phyloP scores from a whole-genome alignment of 2,888 invertebrate species.

The Mimas tiliae region DNA sequence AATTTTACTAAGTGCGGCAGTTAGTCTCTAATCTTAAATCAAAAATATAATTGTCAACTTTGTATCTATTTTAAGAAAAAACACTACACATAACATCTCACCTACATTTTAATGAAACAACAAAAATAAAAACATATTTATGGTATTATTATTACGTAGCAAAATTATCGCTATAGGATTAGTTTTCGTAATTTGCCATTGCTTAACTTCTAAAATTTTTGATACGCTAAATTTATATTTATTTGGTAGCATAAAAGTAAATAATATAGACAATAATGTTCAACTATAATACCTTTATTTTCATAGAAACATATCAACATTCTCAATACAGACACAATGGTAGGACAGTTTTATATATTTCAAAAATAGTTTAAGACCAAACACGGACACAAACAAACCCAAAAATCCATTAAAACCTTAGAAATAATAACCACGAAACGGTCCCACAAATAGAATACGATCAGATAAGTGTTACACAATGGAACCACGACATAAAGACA shows the following conservation, averaged over 20 bases:
- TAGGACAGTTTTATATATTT: constrained; percentile 9
- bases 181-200: no score
- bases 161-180: no score
- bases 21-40: no score
- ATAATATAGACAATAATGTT: background rate
- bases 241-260: no score
- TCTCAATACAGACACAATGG: constrained; percentile 12
- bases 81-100: no score
- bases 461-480: constrained; percentile 82
- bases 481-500: constrained; percentile 78
- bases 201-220: background rate
- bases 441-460: constrained; percentile 62
- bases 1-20: no score
- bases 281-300: constrained; percentile 33
- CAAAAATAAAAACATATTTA: no score
- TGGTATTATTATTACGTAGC: no score
- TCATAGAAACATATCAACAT: constrained; percentile 15
- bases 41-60: no score
- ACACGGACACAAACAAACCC: constrained; percentile 43
- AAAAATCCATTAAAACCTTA: constrained; percentile 29
- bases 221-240: background rate
- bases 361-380: constrained; percentile 27
- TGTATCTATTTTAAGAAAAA: no score
- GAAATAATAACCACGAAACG: constrained; percentile 64
- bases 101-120: no score